phyloP scores from a whole-genome alignment of 1,140 invertebrate genomes.

The Stegodyphus dumicola region DNA sequence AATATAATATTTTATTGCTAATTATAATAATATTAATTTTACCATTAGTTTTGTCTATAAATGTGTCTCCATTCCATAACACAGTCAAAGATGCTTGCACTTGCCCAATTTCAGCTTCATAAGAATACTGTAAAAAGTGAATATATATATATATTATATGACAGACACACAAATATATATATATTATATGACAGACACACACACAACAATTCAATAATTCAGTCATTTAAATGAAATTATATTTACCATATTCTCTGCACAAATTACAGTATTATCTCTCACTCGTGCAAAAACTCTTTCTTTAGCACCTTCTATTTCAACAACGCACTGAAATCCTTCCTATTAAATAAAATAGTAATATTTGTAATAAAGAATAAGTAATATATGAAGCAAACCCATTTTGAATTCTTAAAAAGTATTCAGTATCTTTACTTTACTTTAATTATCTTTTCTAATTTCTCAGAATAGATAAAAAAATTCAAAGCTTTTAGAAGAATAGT shows the following conservation, averaged over 20 bases:
- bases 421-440: background rate
- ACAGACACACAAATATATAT: no score
- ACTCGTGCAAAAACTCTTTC: constrained; percentile 87
- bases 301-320: constrained; percentile 89
- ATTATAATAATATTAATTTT: background rate
- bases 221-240: background rate
- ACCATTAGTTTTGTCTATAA: constrained; percentile 84
- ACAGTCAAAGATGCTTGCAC: constrained; percentile 89
- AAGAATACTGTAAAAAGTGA: constrained; percentile 77
- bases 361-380: background rate
- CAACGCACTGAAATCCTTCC: constrained; percentile 83
- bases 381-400: no score
- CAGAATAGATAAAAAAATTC: background rate
- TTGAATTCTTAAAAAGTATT: background rate
- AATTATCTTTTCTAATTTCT: constrained; percentile 8
- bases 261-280: constrained; percentile 85
- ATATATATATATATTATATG: background rate
- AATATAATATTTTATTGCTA: no score
- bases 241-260: constrained; percentile 84
- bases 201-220: no score
- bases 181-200: no score
- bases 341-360: constrained; percentile 15
- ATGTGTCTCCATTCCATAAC: constrained; percentile 92
- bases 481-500: background rate
- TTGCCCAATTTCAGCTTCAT: constrained; percentile 85